phyloP scores from a whole-genome alignment of 1,140 invertebrate species.

The Thalassaphorura encarpata region DNA sequence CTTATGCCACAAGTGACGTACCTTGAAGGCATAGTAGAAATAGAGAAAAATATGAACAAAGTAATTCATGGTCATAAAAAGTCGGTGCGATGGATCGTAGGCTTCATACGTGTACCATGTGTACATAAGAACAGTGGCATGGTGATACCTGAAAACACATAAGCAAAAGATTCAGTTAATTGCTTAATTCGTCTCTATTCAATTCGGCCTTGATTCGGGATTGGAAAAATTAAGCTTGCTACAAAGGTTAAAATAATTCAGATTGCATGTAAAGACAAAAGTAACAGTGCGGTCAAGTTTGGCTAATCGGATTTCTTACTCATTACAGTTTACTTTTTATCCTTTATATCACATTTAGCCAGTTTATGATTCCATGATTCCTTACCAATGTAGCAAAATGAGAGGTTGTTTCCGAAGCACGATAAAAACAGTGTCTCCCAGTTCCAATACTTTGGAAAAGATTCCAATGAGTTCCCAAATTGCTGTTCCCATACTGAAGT shows the following conservation, averaged over 20 bases:
- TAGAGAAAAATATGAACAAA: conserved; percentile 42
- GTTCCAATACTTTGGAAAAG: conserved; percentile 36
- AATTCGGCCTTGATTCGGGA: too few relatives aligned
- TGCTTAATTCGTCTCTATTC: too few relatives aligned
- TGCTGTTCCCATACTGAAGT: conserved; percentile 2
- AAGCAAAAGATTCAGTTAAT: not conserved
- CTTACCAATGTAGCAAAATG: conserved; percentile 49
- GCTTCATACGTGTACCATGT: conserved; percentile 44
- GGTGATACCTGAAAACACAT: conserved; percentile 6
- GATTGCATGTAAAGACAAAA: too few relatives aligned
- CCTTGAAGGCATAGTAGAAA: conserved; percentile 42
- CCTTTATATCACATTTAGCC: conserved; percentile 50
- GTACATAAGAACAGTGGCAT: conserved; percentile 38
- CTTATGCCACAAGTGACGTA: not conserved
- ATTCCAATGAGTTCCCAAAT: conserved; percentile 7
- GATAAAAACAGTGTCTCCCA: conserved; percentile 49
- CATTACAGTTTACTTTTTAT: too few relatives aligned
- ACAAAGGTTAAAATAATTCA: too few relatives aligned
- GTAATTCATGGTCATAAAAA: conserved; percentile 47
- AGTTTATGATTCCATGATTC: conserved; percentile 18
- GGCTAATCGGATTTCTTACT: not conserved
- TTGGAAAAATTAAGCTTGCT: too few relatives aligned
- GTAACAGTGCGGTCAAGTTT: not conserved
- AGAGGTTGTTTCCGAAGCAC: conserved; percentile 49
- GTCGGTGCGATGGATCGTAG: conserved; percentile 38